These are phyloP conservation scores for Acleris sparsana DNA, from an alignment of 2,888 invertebrate species.

Conservation along the genomic window DNA sequence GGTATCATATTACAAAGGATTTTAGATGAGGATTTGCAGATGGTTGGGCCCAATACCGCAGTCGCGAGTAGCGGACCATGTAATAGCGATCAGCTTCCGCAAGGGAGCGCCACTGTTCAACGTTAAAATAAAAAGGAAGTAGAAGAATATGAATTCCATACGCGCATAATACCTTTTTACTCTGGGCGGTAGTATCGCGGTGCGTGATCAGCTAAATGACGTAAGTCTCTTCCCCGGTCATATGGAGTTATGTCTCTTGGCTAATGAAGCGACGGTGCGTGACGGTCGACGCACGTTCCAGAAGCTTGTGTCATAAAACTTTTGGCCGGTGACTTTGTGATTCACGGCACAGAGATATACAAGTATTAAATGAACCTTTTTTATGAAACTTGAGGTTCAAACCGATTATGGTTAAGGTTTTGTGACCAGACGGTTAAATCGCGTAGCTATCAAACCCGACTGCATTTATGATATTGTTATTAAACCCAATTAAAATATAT, in stretches of 20 bases:
- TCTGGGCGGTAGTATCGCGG: not conserved
- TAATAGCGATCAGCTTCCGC: conserved; percentile 71
- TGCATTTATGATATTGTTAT: no score
- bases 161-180: no score
- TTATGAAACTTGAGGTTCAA: no score
- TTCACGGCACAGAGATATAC: not conserved
- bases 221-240: not conserved
- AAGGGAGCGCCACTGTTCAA: conserved; percentile 64
- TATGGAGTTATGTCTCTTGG: not conserved
- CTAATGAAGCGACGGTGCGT: conserved; percentile 48
- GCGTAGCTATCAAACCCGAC: no score
- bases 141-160: no score
- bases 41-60: conserved; percentile 43
- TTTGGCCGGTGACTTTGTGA: conserved; percentile 4
- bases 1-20: conserved; percentile 19
- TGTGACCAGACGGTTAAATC: no score
- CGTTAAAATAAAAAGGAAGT: conserved; percentile 6
- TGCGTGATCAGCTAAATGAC: not conserved
- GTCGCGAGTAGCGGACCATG: conserved; percentile 62
- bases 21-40: conserved; percentile 36
- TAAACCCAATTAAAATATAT: no score
- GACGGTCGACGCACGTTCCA: conserved; percentile 42
- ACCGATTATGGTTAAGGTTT: no score
- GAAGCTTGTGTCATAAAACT: conserved; percentile 18
- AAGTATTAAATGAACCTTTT: not conserved